Evolutionary conservation across 2,797 vertebrate species (phyloP).

Genomic region (Meda fulgida): DNA sequence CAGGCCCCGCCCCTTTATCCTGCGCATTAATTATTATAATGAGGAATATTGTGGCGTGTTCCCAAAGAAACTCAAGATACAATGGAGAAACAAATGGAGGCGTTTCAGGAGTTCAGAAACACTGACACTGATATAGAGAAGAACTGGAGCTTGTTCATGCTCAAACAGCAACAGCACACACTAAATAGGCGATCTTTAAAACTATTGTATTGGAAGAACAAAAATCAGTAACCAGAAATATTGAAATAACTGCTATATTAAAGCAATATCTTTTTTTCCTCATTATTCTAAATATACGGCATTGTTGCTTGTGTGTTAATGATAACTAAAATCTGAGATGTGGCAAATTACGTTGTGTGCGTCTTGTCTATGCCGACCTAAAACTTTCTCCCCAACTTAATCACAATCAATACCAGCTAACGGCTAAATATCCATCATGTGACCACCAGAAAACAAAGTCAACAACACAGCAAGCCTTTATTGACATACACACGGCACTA

Average conservation of each 20-base stretch:
- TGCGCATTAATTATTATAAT: fast-evolving
- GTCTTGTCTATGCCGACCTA: not conserved
- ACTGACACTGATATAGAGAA: not conserved
- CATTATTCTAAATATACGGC: not conserved
- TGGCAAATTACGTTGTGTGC: not conserved
- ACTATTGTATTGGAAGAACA: not conserved
- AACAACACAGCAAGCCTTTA: conserved; percentile 28
- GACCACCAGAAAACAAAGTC: conserved; percentile 29
- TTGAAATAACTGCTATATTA: not conserved
- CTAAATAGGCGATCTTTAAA: not conserved
- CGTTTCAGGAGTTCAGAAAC: not conserved
- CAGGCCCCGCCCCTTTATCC: not conserved
- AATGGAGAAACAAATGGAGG: too few species aligned
- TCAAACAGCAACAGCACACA: not conserved
- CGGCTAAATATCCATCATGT: conserved; percentile 12
- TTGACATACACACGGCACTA: conserved; percentile 6
- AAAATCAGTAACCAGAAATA: not conserved
- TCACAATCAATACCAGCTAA: conserved; percentile 31
- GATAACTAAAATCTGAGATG: not conserved
- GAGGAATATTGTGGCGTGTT: not conserved
- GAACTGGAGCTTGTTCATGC: not conserved
- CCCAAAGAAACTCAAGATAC: not conserved
- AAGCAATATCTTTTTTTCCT: not conserved
- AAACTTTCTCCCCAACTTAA: conserved; percentile 2
- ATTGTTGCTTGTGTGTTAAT: not conserved